phyloP scores from a whole-genome alignment of 2,888 invertebrate genomes.

The Cinara cedri region DNA sequence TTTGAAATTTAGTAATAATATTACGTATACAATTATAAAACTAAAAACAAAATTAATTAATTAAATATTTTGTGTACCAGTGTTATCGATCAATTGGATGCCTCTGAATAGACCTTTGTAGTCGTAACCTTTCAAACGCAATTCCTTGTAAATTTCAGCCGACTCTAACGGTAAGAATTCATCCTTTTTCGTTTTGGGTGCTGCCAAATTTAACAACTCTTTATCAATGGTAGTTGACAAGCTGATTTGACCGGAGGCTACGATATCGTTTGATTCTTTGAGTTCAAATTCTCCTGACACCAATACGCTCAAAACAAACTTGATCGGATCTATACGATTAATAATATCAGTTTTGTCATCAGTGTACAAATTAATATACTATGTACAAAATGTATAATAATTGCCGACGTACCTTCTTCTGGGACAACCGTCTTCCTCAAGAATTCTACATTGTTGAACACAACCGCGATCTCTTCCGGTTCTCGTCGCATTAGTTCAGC shows the following conservation, averaged over 20 bases:
- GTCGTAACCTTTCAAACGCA: slow-evolving; percentile 84
- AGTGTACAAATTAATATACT: not conserved
- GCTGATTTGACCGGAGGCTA: slow-evolving; percentile 79
- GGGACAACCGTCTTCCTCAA: slow-evolving; percentile 43
- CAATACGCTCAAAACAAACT: slow-evolving; percentile 82
- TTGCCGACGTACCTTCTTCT: slow-evolving; percentile 40
- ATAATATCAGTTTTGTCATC: slow-evolving; percentile 3
- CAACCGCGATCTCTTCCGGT: slow-evolving; percentile 43
- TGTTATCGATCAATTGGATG: slow-evolving; percentile 75
- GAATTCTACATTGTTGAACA: slow-evolving; percentile 57
- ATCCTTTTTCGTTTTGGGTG: slow-evolving; percentile 63
- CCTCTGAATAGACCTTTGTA: slow-evolving; percentile 84
- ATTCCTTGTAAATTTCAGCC: slow-evolving; percentile 84
- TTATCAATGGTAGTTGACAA: slow-evolving; percentile 70
- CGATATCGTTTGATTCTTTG: slow-evolving; percentile 81
- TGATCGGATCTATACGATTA: slow-evolving; percentile 66
- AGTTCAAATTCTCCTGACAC: slow-evolving; percentile 87
- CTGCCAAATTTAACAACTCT: slow-evolving; percentile 69
- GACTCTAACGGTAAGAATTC: slow-evolving; percentile 68
- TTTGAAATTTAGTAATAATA: not conserved
- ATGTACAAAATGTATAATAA: not conserved
- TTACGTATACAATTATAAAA: not conserved
- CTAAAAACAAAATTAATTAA: not conserved
- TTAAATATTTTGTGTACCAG: slow-evolving; percentile 63
- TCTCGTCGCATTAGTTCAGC: slow-evolving; percentile 51